Conservation (phyloP, 2,888 invertebrate species). For the Panorpa germanica region DNA sequence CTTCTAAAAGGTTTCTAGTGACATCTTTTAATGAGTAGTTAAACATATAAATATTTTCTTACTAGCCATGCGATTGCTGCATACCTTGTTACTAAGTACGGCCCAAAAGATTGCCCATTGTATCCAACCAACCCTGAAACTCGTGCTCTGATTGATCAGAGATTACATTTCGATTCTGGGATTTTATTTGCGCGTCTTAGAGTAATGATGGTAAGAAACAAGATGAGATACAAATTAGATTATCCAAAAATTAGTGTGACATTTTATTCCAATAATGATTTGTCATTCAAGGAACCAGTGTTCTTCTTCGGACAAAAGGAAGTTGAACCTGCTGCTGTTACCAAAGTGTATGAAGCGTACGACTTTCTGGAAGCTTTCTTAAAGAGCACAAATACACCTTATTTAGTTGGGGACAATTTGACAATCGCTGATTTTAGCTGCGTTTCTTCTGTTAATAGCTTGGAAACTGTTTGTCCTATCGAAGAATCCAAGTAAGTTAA, state of each 20-base stretch:
- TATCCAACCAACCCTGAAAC: constrained; percentile 32
- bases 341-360: constrained; percentile 19
- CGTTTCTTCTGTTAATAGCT: constrained; percentile 22
- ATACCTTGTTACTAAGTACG: constrained; percentile 32
- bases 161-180: constrained; percentile 31
- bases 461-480: constrained; percentile 21
- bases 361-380: constrained; percentile 21
- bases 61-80: constrained; percentile 30
- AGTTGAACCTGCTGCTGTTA: constrained; percentile 17
- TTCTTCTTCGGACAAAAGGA: constrained; percentile 18
- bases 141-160: constrained; percentile 32
- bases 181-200: constrained; percentile 27
- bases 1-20: too few species aligned
- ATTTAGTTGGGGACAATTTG: constrained; percentile 16
- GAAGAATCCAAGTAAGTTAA: constrained; percentile 14
- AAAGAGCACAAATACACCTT: constrained; percentile 16
- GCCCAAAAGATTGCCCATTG: constrained; percentile 27
- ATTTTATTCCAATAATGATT: too few species aligned
- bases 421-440: constrained; percentile 27
- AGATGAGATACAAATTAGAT: too few species aligned
- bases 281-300: too few species aligned
- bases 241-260: too few species aligned
- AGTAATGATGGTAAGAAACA: constrained; percentile 27
- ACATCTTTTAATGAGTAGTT: too few species aligned
- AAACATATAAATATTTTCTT: too few species aligned